Conservation (phyloP, 2,888 invertebrate genomes). For the Perithous albicinctus region DNA sequence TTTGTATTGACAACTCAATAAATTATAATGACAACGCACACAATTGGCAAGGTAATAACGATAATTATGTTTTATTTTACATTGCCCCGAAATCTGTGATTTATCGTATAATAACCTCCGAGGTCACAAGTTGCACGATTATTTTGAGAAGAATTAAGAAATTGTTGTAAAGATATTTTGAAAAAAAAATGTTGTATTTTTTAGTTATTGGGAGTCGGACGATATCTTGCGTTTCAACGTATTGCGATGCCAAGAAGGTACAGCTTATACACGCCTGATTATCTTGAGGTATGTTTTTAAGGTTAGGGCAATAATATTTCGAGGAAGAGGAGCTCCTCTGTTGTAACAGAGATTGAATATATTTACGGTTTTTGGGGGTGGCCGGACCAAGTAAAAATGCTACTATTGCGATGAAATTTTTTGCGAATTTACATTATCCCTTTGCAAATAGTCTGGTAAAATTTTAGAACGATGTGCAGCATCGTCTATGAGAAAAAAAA, state of each 20-base stretch:
- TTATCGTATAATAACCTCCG: constrained; percentile 29
- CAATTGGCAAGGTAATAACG: constrained; percentile 52
- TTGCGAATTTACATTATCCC: background rate
- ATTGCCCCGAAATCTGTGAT: background rate
- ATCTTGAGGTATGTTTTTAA: constrained; percentile 88
- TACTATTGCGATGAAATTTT: constrained; percentile 4
- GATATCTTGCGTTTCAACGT: constrained; percentile 17
- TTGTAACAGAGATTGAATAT: too few relatives aligned
- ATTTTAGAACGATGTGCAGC: too few relatives aligned
- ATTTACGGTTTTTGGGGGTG: too few relatives aligned
- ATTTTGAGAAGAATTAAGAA: background rate
- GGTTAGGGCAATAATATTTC: constrained; percentile 16
- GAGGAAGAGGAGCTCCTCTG: too few relatives aligned
- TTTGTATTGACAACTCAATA: background rate
- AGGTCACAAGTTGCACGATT: background rate
- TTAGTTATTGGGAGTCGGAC: constrained; percentile 43
- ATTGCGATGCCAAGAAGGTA: constrained; percentile 68
- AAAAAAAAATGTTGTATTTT: background rate
- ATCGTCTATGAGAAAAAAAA: too few relatives aligned
- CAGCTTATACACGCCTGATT: constrained; percentile 89
- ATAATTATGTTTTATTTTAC: background rate
- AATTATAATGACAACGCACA: constrained; percentile 41
- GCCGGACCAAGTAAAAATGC: too few relatives aligned
- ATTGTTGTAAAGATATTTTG: background rate
- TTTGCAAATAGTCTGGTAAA: background rate